A percentile compares a stretch with the other conserved stretches of the same genome.
Conservation (phyloP, 1,140 invertebrate genomes). For the Drosophila tani region DNA sequence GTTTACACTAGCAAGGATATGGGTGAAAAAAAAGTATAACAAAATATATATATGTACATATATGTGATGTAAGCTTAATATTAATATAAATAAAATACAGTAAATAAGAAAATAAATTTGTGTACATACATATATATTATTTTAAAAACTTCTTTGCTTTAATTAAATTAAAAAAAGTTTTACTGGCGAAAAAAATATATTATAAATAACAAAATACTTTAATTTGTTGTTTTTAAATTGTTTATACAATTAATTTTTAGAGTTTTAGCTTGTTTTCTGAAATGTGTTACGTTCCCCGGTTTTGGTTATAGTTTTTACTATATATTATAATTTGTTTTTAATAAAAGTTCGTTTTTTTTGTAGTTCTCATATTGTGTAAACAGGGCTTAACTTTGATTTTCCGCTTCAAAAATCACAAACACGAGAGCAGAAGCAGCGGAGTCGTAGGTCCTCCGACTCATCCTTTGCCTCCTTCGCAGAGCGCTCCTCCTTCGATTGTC, state of each 20-base stretch:
- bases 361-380: constrained; percentile 11
- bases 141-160: no score
- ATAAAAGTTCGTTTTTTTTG: background rate
- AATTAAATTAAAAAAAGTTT: no score
- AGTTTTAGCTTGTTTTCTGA: no score
- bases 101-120: background rate
- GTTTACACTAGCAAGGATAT: constrained; percentile 10
- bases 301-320: no score
- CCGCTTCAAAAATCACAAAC: constrained; percentile 61
- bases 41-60: background rate
- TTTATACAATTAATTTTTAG: no score
- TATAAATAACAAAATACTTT: no score
- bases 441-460: background rate
- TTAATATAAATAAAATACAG: background rate
- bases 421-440: constrained; percentile 26
- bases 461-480: background rate
- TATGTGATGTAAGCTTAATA: background rate
- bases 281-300: no score
- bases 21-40: background rate
- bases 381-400: constrained; percentile 57
- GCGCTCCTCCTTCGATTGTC: constrained; percentile 40
- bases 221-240: no score
- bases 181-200: no score
- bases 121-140: no score
- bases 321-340: no score